A percentile compares a stretch with the other conserved stretches of the same genome.
Conservation (phyloP, 1,140 invertebrate species). For the Solen grandis region DNA sequence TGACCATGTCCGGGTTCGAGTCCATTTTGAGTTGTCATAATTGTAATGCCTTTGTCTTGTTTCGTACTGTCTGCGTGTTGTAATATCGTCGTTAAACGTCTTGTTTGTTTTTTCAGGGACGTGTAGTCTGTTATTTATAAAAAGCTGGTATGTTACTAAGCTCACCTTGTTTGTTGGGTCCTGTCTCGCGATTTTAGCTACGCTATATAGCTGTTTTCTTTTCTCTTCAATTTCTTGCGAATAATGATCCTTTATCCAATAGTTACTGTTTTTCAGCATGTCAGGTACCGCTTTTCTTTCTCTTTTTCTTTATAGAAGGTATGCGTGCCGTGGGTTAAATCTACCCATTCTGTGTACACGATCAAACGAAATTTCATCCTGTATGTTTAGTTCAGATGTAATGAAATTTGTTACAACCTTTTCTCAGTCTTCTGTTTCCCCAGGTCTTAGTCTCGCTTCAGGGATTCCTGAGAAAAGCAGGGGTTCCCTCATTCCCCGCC, state of each 20-base stretch:
- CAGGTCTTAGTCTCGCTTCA: neutral
- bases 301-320: slow-evolving; percentile 16
- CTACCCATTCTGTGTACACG: neutral
- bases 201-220: neutral
- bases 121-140: slow-evolving; percentile 1
- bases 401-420: too few species aligned
- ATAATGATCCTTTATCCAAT: slow-evolving; percentile 20
- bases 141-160: slow-evolving; percentile 10
- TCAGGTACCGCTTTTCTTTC: neutral
- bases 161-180: slow-evolving; percentile 5
- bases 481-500: neutral
- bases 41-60: neutral
- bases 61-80: neutral
- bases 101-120: neutral
- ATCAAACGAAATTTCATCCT: neutral
- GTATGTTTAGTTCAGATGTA: slow-evolving; percentile 5
- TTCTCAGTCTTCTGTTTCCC: neutral
- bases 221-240: slow-evolving; percentile 23
- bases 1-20: neutral
- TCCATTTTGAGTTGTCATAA: neutral
- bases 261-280: neutral
- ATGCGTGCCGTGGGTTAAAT: neutral
- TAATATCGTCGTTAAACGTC: neutral
- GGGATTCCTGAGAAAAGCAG: neutral
- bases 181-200: neutral